A percentile compares a stretch with the other conserved stretches of the same genome.
Evolutionary conservation across 1,140 invertebrate species (phyloP).

Genomic region (Leptinotarsa defecta): DNA sequence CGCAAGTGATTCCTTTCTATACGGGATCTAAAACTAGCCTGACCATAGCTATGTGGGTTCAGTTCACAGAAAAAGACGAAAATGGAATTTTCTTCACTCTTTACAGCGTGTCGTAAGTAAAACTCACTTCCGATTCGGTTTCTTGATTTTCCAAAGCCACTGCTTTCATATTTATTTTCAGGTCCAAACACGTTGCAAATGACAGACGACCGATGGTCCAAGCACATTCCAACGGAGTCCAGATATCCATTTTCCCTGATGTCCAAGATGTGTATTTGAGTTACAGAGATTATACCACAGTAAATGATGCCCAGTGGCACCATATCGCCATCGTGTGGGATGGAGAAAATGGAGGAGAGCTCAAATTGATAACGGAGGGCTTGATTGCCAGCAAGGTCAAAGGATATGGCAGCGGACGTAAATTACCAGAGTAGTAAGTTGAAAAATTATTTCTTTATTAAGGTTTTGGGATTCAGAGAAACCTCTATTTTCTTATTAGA

Average conservation of each 20-base stretch:
- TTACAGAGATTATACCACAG: constrained; percentile 88
- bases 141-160: background rate
- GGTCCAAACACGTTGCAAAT: constrained; percentile 77
- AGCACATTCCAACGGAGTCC: constrained; percentile 87
- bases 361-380: constrained; percentile 89
- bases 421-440: constrained; percentile 77
- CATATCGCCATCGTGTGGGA: constrained; percentile 94
- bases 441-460: background rate
- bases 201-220: constrained; percentile 82
- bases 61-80: constrained; percentile 88
- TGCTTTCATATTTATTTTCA: constrained; percentile 50
- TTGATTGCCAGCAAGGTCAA: constrained; percentile 89
- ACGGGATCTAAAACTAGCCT: constrained; percentile 76
- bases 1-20: constrained; percentile 88
- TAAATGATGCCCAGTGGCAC: constrained; percentile 97
- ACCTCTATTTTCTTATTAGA: background rate
- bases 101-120: constrained; percentile 78
- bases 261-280: constrained; percentile 88
- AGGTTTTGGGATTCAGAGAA: background rate
- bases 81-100: constrained; percentile 92
- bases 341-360: constrained; percentile 78
- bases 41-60: constrained; percentile 94
- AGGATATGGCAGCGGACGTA: constrained; percentile 79
- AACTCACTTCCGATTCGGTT: background rate
- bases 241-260: constrained; percentile 86